Base-by-base conservation (phyloP, 2,797 vertebrate genomes). In the Tarsius wallacei region DNA sequence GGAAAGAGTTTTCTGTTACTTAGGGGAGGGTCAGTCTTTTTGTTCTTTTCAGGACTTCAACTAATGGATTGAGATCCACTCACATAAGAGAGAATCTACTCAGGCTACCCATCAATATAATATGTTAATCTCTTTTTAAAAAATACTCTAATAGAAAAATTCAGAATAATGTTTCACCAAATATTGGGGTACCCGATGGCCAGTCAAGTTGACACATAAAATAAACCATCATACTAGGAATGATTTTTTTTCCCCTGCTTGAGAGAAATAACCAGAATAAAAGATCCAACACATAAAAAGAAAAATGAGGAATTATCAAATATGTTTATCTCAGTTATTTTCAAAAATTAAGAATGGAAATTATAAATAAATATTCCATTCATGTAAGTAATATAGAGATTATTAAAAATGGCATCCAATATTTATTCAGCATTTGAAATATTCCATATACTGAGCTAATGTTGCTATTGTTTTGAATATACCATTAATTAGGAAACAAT, bases 271-370 rank as follows among this genome's bases (percentile, higher is more conserved):
- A 66, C 14, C 12, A 63, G 12, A 36, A 53, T 19, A 96, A 80
- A 36, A 1, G 16, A 76, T 53, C 10, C 0, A 31, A 63, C 7
- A 49, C 83, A 61, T 19, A 22, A 85, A 86, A 68, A 11, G 36
- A 22, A 94, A 3, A 66, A 70, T 42, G 1, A 85, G 7, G 10
- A 28, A 76, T 71, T 82, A 94, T 7, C 16, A 95, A 83, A 13
- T 19, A 74, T 87, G 1, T 5, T 81, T 87, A 85, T 31, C 4
- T 81, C 31, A 57, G 85, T 55, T 66, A 36, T 63, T 55, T 63
- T 94, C 31, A n/a, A 77, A 85, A 93, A 71, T 59, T 77, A 85
- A 13, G 26, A 85, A 33, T 0, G 88, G n/a, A 92, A 90, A 70
- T 82, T 8, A 82, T 94, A 85, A 84, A 33, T 70, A n/a, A 21